Evolutionary conservation across 2,113 vertebrate genomes (phyloP), one percentile per base, ranked within the genome.

Genomic region (Aphyosemion australe): DNA sequence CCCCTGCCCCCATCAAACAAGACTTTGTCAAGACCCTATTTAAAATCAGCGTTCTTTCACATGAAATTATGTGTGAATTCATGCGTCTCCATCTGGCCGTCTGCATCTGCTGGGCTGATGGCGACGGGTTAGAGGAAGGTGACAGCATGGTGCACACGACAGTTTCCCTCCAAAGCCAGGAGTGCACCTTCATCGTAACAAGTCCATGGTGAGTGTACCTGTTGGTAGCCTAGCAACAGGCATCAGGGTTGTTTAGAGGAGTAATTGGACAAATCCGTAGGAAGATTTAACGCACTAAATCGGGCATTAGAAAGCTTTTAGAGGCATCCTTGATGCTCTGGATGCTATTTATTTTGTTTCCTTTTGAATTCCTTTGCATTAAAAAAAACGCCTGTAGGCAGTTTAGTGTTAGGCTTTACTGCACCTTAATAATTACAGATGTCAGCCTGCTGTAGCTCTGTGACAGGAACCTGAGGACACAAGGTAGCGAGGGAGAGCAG

Each of bases 181-280:
- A 67, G 50, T 50, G 84, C 71, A 80, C 65, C 50, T 70, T 78
- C 61, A 60, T 76, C 69, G 66, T 48, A 72, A 75, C 62, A 65
- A 46, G 63, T 67, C 52, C 37, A 47, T 12, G 32, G 43, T 60
- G 50, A 53, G 59, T 37, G n/a, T 84, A 87, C 78, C 84, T 85
- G 80, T 34, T 42, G 50, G 84, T 88, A 80, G 56, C 89, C 72
- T 78, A 86, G 88, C 89, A 87, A 91, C 88, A 65, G 76, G 31
- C 66, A n/a, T 21, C 14, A n/a, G 75, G n/a, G 15, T 49, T 50
- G 68, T 74, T 83, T 69, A 46, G 47, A 73, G 15, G 64, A 67
- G 60, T 80, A 85, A 87, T 79, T 71, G 68, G 53, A 74, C 26
- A 80, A 76, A 82, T 84, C 53, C 2, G 20, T 52, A 19, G 47